phyloP scores from a whole-genome alignment of 2,888 invertebrate genomes.

The Cataglyphis cursor region DNA sequence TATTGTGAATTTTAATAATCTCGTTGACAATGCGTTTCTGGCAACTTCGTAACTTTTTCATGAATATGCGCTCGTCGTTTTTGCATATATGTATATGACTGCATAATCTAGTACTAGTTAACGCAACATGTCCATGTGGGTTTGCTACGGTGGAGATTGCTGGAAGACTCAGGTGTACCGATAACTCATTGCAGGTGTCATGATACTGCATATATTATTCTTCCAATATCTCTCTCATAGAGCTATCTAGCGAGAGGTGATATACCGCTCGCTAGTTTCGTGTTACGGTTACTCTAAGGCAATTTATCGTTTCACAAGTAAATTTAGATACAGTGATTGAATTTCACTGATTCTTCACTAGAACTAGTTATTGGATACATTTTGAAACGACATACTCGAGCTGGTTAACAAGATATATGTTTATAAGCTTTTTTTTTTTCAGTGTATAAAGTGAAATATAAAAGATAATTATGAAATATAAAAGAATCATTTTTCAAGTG shows the following conservation, averaged over 20 bases:
- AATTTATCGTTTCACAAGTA: slow-evolving; percentile 22
- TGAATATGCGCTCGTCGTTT: slow-evolving; percentile 42
- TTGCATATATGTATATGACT: slow-evolving; percentile 36
- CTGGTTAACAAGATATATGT: not conserved
- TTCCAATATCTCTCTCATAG: slow-evolving; percentile 22
- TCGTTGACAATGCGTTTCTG: slow-evolving; percentile 35
- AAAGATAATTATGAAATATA: not conserved
- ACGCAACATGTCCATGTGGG: not conserved
- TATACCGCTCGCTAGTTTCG: slow-evolving; percentile 11
- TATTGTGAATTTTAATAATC: slow-evolving; percentile 40
- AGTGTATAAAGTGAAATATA: not conserved
- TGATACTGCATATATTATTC: slow-evolving; percentile 47
- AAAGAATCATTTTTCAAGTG: not conserved
- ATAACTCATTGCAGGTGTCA: slow-evolving; percentile 44
- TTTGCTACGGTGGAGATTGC: not conserved
- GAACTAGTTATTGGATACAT: not conserved
- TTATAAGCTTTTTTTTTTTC: not conserved
- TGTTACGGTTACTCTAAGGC: slow-evolving; percentile 4
- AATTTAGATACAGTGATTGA: slow-evolving; percentile 20
- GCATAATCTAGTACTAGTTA: slow-evolving; percentile 39
- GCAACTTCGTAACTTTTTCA: slow-evolving; percentile 40
- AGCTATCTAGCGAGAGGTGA: slow-evolving; percentile 11
- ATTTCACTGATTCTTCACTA: not conserved
- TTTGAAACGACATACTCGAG: not conserved
- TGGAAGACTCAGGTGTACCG: slow-evolving; percentile 49